A percentile compares a stretch with the other conserved stretches of the same genome.
phyloP scores from a whole-genome alignment of 2,888 invertebrate species.

The Eristalis intricaria region DNA sequence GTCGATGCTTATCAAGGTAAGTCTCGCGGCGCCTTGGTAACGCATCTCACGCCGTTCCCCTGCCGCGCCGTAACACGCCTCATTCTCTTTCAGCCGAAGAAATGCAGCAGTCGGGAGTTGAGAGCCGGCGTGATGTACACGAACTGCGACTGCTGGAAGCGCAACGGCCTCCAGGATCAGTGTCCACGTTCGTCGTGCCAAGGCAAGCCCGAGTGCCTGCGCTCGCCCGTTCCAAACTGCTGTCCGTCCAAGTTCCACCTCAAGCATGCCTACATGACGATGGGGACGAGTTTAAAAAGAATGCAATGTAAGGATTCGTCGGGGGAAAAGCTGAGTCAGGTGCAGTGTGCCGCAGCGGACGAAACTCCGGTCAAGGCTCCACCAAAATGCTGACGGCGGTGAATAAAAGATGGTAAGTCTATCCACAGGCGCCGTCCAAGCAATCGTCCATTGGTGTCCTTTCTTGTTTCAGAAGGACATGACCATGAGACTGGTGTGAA shows the following conservation, averaged over 20 bases:
- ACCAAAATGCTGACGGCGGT: background rate
- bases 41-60: slow-evolving; percentile 1
- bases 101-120: slow-evolving; percentile 83
- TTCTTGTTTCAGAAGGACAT: background rate
- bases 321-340: background rate
- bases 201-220: slow-evolving; percentile 77
- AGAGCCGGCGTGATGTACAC: slow-evolving; percentile 82
- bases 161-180: slow-evolving; percentile 84
- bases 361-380: background rate
- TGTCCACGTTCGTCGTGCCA: slow-evolving; percentile 83
- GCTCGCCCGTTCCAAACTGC: slow-evolving; percentile 80
- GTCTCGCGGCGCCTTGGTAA: slow-evolving; percentile 36
- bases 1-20: slow-evolving; percentile 53
- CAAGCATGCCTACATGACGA: slow-evolving; percentile 77
- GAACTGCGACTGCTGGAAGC: slow-evolving; percentile 83
- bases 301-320: slow-evolving; percentile 75
- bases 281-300: slow-evolving; percentile 76
- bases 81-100: slow-evolving; percentile 74
- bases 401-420: background rate
- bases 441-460: background rate
- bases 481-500: background rate
- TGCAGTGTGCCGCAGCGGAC: no score
- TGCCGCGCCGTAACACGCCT: background rate
- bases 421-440: no score
- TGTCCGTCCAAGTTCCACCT: slow-evolving; percentile 80